Base-by-base conservation (phyloP, 2,797 vertebrate species). In the Coregonus sp. region DNA sequence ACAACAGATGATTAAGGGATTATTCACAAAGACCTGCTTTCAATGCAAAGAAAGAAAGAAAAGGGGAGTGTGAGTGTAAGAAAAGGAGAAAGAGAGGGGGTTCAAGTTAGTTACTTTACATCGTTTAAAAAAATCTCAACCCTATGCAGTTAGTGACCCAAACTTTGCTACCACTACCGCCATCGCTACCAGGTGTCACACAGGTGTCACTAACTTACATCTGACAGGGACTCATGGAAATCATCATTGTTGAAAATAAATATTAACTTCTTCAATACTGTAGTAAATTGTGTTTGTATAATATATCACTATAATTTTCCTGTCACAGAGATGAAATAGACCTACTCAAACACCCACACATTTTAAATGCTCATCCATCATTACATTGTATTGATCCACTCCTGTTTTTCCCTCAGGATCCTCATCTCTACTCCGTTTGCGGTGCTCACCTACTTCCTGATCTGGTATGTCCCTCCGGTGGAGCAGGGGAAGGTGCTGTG, bases 401-500 rank as follows among this genome's bases (percentile, higher is more conserved):
- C 63, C 68, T 29, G 16, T 12, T 75, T 18, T 74, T 31, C 18
- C 59, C 59, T 25, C 77, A 99, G 98, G 98, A 97, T 99, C 82
- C 56, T 97, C 70, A 80, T 98, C 40, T 99, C 98, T 2, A 98
- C 97, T 0, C 97, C 97, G 0, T 89, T 98, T 4, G 98, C 97
- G 0, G 94, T 99, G 56, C 80, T 94, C 31, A 91, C 94, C 80
- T 99, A 99, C 86, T 95, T 97, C 87, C 94, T 99, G 81, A 95
- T 99, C 81, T 99, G 98, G 98, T 97, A 95, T 3, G 97, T 99
- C 82, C 98, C 98, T 0, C 94, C 96, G 78, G 93, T 98, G 78
- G 94, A 96, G 54, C 75, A 89, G 0, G 93, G 94, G 33, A 97
- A 97, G 86, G 84, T 96, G 82, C 77, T 97, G 84, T 99, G 97